phyloP scores from a whole-genome alignment of 2,113 vertebrate genomes.

The Pachypanchax playfairii region DNA sequence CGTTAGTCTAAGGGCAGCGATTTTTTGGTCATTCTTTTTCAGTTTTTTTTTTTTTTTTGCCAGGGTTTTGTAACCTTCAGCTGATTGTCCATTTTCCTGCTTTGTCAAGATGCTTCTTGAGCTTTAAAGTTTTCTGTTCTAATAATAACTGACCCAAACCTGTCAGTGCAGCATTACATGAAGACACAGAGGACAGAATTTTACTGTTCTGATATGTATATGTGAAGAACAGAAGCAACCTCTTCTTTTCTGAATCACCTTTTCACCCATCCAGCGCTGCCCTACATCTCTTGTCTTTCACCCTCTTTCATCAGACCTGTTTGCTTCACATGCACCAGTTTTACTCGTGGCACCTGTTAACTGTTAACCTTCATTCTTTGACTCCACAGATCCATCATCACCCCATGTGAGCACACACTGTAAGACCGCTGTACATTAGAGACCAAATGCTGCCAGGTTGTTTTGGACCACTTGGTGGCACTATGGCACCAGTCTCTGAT shows the following conservation, averaged over 20 bases:
- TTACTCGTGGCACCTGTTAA: constrained; percentile 41
- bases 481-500: constrained; percentile 65
- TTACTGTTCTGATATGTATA: not conserved
- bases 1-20: not conserved
- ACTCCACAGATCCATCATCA: constrained; percentile 56
- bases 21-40: not conserved
- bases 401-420: constrained; percentile 23
- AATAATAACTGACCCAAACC: not conserved
- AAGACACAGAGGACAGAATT: not conserved
- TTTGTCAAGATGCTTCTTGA: not conserved
- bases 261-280: constrained; percentile 20
- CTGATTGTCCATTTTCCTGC: not conserved
- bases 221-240: not conserved
- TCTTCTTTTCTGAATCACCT: constrained; percentile 8
- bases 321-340: constrained; percentile 24
- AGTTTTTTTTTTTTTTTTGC: not conserved
- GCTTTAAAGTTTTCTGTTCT: not conserved
- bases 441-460: constrained; percentile 5
- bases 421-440: not conserved
- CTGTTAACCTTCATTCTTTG: constrained; percentile 53
- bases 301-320: constrained; percentile 39
- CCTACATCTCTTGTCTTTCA: constrained; percentile 31
- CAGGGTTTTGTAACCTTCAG: not conserved
- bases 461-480: constrained; percentile 72
- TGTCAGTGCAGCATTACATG: not conserved